Percentiles rank a stretch among this genome's conserved stretches.
Conservation (phyloP, 1,140 invertebrate species). For the Bathynomus jamesi region DNA sequence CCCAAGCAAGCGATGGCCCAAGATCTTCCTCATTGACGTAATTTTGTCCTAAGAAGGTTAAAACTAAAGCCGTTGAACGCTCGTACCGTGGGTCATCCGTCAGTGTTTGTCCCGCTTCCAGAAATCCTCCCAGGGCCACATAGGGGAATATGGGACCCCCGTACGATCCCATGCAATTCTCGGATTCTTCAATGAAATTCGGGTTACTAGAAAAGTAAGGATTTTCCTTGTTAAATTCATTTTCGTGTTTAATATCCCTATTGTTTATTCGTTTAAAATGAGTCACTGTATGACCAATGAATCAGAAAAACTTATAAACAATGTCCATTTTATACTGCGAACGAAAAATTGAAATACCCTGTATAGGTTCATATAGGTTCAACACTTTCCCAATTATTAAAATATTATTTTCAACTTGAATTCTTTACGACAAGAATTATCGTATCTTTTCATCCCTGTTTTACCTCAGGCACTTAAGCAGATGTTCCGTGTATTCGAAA, state of each 20-base stretch:
- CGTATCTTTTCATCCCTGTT: no score
- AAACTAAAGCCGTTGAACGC: constrained; percentile 72
- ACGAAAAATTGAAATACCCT: no score
- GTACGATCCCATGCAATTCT: constrained; percentile 56
- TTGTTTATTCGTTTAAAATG: no score
- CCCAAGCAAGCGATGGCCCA: constrained; percentile 78
- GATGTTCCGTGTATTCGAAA: background rate
- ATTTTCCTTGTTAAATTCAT: no score
- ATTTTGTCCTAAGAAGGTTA: constrained; percentile 85
- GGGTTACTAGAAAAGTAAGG: no score
- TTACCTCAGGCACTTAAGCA: constrained; percentile 23
- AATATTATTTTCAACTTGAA: no score
- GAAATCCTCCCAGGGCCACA: constrained; percentile 84
- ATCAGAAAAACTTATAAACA: no score
- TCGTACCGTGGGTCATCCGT: constrained; percentile 51
- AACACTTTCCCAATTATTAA: no score
- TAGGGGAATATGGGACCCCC: constrained; percentile 86
- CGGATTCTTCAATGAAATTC: background rate
- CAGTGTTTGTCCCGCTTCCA: constrained; percentile 46
- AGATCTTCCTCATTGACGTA: constrained; percentile 63
- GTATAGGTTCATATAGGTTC: no score
- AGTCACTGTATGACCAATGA: no score
- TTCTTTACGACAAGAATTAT: background rate
- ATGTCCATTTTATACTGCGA: no score
- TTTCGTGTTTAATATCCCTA: no score